A percentile compares a stretch with the other conserved stretches of the same genome.
phyloP scores from a whole-genome alignment of 2,113 vertebrate genomes.

The Xiphophorus couchianus region DNA sequence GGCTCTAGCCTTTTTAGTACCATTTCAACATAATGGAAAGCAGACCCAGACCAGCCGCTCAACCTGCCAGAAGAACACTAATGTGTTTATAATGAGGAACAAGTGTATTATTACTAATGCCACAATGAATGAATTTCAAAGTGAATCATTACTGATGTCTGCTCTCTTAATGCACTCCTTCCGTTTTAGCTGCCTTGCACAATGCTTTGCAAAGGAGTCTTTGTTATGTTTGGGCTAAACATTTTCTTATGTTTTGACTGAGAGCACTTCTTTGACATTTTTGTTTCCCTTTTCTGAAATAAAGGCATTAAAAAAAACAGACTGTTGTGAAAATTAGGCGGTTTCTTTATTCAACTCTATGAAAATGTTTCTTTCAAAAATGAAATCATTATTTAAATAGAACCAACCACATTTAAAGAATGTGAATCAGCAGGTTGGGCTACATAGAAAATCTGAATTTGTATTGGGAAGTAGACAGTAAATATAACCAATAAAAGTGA shows the following conservation, averaged over 20 bases:
- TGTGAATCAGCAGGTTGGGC: background rate
- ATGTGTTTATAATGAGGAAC: slow-evolving; percentile 76
- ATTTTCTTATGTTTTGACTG: slow-evolving; percentile 6
- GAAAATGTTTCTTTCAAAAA: background rate
- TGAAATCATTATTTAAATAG: background rate
- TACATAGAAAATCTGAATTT: background rate
- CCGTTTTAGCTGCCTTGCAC: slow-evolving; percentile 11
- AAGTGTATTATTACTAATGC: slow-evolving; percentile 70
- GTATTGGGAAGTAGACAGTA: background rate
- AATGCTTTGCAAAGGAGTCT: slow-evolving; percentile 14
- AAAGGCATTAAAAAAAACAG: background rate
- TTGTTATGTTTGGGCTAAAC: slow-evolving; percentile 14
- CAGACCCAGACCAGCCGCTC: slow-evolving; percentile 39
- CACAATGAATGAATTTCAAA: slow-evolving; percentile 59
- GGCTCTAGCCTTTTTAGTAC: slow-evolving; percentile 38
- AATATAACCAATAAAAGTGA: background rate
- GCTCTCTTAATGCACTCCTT: slow-evolving; percentile 37
- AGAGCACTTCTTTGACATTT: background rate
- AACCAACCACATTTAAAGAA: background rate
- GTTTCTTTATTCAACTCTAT: background rate
- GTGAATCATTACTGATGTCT: slow-evolving; percentile 47
- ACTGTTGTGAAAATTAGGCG: background rate
- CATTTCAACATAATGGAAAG: slow-evolving; percentile 52
- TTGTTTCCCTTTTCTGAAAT: background rate
- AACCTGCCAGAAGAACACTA: slow-evolving; percentile 55